Evolutionary conservation across 2,888 invertebrate genomes (phyloP).

Genomic region (Arenicola marina): DNA sequence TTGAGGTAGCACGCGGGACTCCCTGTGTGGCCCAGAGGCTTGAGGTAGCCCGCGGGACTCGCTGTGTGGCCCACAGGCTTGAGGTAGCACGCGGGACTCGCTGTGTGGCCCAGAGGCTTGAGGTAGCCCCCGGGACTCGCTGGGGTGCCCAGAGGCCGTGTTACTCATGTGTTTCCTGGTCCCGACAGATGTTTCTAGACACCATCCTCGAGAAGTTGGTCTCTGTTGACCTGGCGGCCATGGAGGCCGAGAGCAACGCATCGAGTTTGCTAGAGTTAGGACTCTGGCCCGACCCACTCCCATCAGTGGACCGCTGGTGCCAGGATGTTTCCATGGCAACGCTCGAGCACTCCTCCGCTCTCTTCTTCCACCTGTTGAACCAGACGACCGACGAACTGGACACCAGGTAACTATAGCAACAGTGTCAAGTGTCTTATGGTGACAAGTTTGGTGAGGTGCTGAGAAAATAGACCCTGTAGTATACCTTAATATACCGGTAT

Average conservation of each 20-base stretch:
- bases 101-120: too few species aligned
- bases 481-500: too few species aligned
- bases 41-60: too few species aligned
- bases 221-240: conserved; percentile 2
- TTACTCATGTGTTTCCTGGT: not conserved
- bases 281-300: conserved; percentile 19
- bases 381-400: not conserved
- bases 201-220: conserved; percentile 3
- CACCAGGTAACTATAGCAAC: too few species aligned
- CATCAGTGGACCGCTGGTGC: conserved; percentile 15
- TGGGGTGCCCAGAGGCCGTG: not conserved
- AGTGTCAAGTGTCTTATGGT: too few species aligned
- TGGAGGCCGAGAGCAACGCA: not conserved
- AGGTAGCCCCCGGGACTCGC: too few species aligned
- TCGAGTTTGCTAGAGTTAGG: conserved; percentile 15
- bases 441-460: too few species aligned
- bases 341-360: conserved; percentile 9
- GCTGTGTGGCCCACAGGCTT: too few species aligned
- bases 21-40: too few species aligned
- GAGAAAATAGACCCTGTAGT: too few species aligned
- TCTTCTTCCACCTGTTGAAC: conserved; percentile 18
- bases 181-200: conserved; percentile 2
- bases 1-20: too few species aligned
- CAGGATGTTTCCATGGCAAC: conserved; percentile 18
- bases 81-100: too few species aligned